Evolutionary conservation across 2,797 vertebrate species (phyloP).

Genomic region (Cryptoblepharus egeriae): DNA sequence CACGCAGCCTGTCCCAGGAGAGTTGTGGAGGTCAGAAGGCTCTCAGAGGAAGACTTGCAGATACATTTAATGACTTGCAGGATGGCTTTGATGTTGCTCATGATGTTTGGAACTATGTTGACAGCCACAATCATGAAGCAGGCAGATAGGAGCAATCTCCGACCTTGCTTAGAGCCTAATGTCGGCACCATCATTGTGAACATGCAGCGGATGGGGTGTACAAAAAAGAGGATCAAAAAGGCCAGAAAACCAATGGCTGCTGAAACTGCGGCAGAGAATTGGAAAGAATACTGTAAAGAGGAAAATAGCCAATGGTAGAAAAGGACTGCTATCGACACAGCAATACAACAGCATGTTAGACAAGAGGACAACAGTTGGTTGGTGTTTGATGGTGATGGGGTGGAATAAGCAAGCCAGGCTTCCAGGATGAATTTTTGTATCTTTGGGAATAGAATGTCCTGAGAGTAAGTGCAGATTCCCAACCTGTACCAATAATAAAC

Average conservation of each 20-base stretch:
- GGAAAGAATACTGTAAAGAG: slow-evolving; percentile 77
- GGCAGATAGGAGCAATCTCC: slow-evolving; percentile 84
- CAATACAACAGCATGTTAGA: slow-evolving; percentile 79
- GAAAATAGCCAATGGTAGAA: slow-evolving; percentile 84
- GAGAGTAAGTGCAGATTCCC: slow-evolving; percentile 30
- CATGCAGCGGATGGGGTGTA: slow-evolving; percentile 89
- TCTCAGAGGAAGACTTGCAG: slow-evolving; percentile 84
- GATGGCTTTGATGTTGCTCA: slow-evolving; percentile 79
- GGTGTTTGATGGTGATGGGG: slow-evolving; percentile 73
- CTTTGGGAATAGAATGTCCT: slow-evolving; percentile 47
- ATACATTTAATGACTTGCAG: slow-evolving; percentile 86
- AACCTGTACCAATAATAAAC: slow-evolving; percentile 40
- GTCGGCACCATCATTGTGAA: slow-evolving; percentile 87
- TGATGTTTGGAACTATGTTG: slow-evolving; percentile 85
- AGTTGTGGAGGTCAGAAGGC: slow-evolving; percentile 84
- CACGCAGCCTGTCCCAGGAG: slow-evolving; percentile 73
- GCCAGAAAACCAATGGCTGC: slow-evolving; percentile 74
- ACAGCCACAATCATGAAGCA: slow-evolving; percentile 82
- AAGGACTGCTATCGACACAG: slow-evolving; percentile 73
- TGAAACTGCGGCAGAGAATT: slow-evolving; percentile 54
- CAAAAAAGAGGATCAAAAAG: slow-evolving; percentile 78
- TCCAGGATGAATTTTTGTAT: not conserved
- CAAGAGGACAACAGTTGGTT: slow-evolving; percentile 80
- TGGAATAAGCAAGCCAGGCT: slow-evolving; percentile 85
- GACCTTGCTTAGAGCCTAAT: slow-evolving; percentile 86